These are phyloP conservation scores for Anoplopoma fimbria DNA, from an alignment of 2,113 vertebrate genomes.

Conservation along the genomic window DNA sequence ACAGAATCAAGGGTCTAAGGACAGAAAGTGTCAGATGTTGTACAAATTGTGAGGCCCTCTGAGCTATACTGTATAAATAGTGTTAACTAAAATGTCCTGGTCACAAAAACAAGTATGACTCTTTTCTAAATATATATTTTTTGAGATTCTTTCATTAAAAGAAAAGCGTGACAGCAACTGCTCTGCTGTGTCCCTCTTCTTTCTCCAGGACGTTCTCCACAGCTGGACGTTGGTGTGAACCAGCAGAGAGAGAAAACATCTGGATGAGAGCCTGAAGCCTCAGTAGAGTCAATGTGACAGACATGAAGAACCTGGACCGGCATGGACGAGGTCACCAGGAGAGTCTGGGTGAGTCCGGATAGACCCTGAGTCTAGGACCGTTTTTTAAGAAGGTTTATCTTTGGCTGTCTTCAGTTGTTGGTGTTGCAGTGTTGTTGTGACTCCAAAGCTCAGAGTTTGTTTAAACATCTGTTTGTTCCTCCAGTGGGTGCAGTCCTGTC, in stretches of 20 bases:
- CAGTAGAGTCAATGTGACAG: conserved; percentile 41
- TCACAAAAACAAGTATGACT: too few relatives aligned
- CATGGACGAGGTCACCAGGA: conserved; percentile 35
- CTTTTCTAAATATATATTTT: too few relatives aligned
- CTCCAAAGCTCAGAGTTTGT: not conserved
- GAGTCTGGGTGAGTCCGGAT: conserved; percentile 62
- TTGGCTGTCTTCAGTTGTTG: not conserved
- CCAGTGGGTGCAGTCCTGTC: conserved; percentile 71
- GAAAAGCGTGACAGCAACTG: not conserved
- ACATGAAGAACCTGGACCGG: conserved; percentile 66
- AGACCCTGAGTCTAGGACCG: too few relatives aligned
- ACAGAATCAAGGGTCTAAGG: too few relatives aligned
- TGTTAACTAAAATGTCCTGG: too few relatives aligned
- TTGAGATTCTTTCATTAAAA: too few relatives aligned
- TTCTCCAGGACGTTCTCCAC: conserved; percentile 5
- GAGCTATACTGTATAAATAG: too few relatives aligned
- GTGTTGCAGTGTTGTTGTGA: not conserved
- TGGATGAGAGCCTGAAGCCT: conserved; percentile 22
- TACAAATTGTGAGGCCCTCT: too few relatives aligned
- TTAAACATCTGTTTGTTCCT: not conserved
- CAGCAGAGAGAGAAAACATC: not conserved
- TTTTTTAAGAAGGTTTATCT: too few relatives aligned
- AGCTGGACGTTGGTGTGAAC: conserved; percentile 5
- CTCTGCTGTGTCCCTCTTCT: fast-evolving
- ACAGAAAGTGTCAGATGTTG: too few relatives aligned